Percentiles rank a stretch among this genome's conserved stretches.
Evolutionary conservation across 35 echinoderm and acorn worm species (phyloP).

Genomic region (Eucidaris tribuloides): DNA sequence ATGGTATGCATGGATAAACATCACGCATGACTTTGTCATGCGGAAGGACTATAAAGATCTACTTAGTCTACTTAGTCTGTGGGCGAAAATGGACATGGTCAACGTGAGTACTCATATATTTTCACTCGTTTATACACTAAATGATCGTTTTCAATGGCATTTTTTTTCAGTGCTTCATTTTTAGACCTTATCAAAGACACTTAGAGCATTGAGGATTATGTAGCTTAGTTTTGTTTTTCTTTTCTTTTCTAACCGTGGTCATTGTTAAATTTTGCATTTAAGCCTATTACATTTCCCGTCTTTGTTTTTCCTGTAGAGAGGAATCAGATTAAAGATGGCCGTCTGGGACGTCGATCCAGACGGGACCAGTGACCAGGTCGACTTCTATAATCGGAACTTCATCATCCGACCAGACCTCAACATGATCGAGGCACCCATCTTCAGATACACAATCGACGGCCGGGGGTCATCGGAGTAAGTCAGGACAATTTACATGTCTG

Average conservation of each 20-base stretch:
- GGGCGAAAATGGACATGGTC: too few relatives aligned
- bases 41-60: too few relatives aligned
- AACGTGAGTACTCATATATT: too few relatives aligned
- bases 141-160: not conserved
- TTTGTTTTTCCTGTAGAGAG: not conserved
- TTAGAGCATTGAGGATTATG: not conserved
- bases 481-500: too few relatives aligned
- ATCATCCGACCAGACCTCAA: constrained; percentile 9
- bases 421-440: constrained; percentile 6
- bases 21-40: too few relatives aligned
- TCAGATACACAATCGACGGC: constrained; percentile 4
- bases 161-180: not conserved
- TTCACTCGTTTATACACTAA: not conserved
- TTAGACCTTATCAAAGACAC: not conserved
- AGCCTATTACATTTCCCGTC: not conserved
- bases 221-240: not conserved
- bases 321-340: not conserved
- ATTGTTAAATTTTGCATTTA: not conserved
- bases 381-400: constrained; percentile 20
- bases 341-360: constrained; percentile 21
- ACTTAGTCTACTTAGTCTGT: too few relatives aligned
- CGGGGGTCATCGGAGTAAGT: constrained; percentile 5
- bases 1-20: too few relatives aligned
- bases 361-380: not conserved
- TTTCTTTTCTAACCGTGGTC: not conserved